A percentile compares a stretch with the other conserved stretches of the same genome.
Evolutionary conservation across 2,888 invertebrate species (phyloP).

Genomic region (Nephrocerus scutellatus): DNA sequence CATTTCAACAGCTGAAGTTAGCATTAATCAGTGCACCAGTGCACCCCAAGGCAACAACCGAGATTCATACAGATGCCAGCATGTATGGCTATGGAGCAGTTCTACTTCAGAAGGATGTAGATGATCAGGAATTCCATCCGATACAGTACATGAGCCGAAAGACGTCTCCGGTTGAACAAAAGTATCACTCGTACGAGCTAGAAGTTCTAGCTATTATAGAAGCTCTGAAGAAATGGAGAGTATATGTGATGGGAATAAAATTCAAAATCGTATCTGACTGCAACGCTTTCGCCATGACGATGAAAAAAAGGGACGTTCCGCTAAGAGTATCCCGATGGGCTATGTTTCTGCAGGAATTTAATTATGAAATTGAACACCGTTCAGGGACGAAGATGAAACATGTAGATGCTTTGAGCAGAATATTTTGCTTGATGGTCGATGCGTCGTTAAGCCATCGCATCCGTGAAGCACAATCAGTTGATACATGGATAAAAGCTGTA

Average conservation of each 20-base stretch:
- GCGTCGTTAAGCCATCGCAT: neutral
- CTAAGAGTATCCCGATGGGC: slow-evolving; percentile 20
- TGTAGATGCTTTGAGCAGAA: slow-evolving; percentile 18
- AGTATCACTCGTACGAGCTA: slow-evolving; percentile 22
- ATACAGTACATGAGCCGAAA: slow-evolving; percentile 11
- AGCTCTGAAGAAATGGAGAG: slow-evolving; percentile 25
- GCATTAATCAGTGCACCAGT: neutral
- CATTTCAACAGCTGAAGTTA: slow-evolving; percentile 6
- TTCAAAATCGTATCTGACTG: slow-evolving; percentile 8
- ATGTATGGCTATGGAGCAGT: slow-evolving; percentile 14
- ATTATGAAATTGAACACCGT: slow-evolving; percentile 21
- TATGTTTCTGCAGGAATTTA: slow-evolving; percentile 19
- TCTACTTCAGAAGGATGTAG: slow-evolving; percentile 11
- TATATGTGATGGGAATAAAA: slow-evolving; percentile 20
- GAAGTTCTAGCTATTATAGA: slow-evolving; percentile 24
- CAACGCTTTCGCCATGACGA: slow-evolving; percentile 13
- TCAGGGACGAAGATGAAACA: slow-evolving; percentile 18
- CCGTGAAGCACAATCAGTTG: neutral
- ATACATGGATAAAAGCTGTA: neutral
- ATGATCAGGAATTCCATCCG: slow-evolving; percentile 3
- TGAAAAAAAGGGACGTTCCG: slow-evolving; percentile 13
- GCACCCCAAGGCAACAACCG: slow-evolving; percentile 6
- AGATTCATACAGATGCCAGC: slow-evolving; percentile 17
- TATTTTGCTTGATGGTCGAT: neutral
- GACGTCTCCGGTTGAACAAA: slow-evolving; percentile 5